Percentiles rank a stretch among this genome's conserved stretches.
These are phyloP conservation scores for Operophtera brumata DNA, from an alignment of 2,888 invertebrate genomes.

Conservation along the genomic window DNA sequence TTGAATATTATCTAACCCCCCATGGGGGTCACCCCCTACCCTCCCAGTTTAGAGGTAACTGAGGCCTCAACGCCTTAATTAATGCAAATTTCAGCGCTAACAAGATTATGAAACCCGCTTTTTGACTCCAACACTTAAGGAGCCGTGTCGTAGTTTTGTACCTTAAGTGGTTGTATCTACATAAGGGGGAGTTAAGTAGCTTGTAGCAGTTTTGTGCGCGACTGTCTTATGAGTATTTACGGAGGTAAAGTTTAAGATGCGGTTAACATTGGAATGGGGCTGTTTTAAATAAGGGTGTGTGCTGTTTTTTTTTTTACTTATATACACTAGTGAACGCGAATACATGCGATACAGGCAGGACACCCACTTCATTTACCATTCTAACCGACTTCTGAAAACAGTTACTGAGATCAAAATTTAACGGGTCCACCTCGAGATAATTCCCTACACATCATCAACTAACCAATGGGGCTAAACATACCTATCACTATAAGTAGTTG, in stretches of 20 bases:
- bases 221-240: slow-evolving; percentile 37
- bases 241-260: slow-evolving; percentile 24
- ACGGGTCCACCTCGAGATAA: too few relatives aligned
- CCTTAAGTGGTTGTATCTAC: slow-evolving; percentile 56
- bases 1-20: slow-evolving; percentile 78
- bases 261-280: slow-evolving; percentile 14
- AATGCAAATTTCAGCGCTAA: slow-evolving; percentile 81
- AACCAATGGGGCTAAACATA: too few relatives aligned
- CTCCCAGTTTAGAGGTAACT: slow-evolving; percentile 68
- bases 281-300: slow-evolving; percentile 15
- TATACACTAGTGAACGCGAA: too few relatives aligned
- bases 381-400: too few relatives aligned
- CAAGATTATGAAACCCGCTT: slow-evolving; percentile 80
- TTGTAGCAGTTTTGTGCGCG: slow-evolving; percentile 37
- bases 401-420: too few relatives aligned
- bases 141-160: slow-evolving; percentile 38
- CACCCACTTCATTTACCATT: too few relatives aligned
- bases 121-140: slow-evolving; percentile 67
- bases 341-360: too few relatives aligned
- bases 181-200: slow-evolving; percentile 32
- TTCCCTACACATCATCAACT: too few relatives aligned
- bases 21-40: slow-evolving; percentile 33
- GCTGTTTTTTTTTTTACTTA: neutral
- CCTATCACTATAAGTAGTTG: too few relatives aligned
- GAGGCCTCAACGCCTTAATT: slow-evolving; percentile 75